These are phyloP conservation scores for Paedocypris micromegethes DNA, from an alignment of 2,797 vertebrate species.

Conservation along the genomic window DNA sequence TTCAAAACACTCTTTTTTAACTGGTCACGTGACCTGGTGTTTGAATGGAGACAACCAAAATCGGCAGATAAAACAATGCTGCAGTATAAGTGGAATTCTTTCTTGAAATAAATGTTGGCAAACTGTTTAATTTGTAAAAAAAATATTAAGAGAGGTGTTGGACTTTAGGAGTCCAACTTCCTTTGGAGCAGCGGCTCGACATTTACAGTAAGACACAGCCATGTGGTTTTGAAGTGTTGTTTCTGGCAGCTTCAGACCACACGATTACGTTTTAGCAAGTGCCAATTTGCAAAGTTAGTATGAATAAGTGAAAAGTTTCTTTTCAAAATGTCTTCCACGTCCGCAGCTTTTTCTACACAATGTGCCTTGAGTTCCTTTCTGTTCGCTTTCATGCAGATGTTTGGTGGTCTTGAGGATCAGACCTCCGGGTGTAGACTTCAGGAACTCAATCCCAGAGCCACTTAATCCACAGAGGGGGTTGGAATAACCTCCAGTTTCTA, in stretches of 20 bases:
- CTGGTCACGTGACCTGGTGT: too few species aligned
- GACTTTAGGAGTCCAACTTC: too few species aligned
- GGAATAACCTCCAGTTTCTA: conserved; percentile 39
- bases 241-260: not conserved
- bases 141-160: too few species aligned
- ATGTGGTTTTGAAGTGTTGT: not conserved
- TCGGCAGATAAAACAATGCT: too few species aligned
- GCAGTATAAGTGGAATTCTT: too few species aligned
- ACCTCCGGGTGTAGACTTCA: conserved; percentile 28
- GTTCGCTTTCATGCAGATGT: conserved; percentile 10
- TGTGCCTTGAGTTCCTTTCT: not conserved
- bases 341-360: not conserved
- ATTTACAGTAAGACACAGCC: too few species aligned
- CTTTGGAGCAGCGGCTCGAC: too few species aligned
- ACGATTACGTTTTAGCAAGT: not conserved
- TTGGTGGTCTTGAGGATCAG: conserved; percentile 23
- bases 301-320: not conserved
- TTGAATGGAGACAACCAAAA: too few species aligned
- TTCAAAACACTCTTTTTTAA: too few species aligned
- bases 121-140: too few species aligned
- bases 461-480: conserved; percentile 44
- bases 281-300: not conserved
- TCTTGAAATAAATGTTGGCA: too few species aligned
- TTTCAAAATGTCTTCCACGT: too few species aligned
- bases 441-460: conserved; percentile 23